Percentiles rank a stretch among this genome's conserved stretches.
Evolutionary conservation across 2,797 vertebrate genomes (phyloP).

Genomic region (Enteromius radiatus): DNA sequence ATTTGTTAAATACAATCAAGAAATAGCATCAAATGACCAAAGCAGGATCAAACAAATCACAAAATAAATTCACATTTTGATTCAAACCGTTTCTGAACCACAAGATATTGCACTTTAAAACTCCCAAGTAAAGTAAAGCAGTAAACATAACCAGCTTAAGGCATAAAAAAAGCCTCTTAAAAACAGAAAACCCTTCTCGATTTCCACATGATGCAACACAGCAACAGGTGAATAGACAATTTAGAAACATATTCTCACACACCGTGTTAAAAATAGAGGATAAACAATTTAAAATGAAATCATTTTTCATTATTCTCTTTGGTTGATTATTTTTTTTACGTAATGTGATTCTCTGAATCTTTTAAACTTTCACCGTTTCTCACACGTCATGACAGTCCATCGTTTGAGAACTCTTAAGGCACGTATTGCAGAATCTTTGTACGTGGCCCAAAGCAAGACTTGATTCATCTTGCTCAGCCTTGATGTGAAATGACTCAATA

Average conservation of each 20-base stretch:
- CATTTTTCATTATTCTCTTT: background rate
- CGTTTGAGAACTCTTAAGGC: background rate
- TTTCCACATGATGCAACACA: slow-evolving; percentile 4
- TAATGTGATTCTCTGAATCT: background rate
- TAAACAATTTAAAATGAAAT: background rate
- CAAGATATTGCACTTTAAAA: slow-evolving; percentile 22
- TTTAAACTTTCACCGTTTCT: background rate
- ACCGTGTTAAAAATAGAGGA: background rate
- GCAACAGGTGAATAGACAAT: background rate
- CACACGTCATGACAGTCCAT: background rate
- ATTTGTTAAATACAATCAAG: background rate
- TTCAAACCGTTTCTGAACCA: background rate
- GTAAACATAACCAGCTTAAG: background rate
- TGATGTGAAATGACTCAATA: background rate
- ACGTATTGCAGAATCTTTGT: background rate
- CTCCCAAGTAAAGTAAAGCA: background rate
- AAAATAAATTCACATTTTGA: slow-evolving; percentile 25
- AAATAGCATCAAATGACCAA: background rate
- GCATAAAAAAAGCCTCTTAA: background rate
- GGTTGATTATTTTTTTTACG: background rate
- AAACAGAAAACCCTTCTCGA: slow-evolving; percentile 29
- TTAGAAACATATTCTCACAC: background rate
- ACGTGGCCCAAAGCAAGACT: background rate
- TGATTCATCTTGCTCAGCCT: background rate
- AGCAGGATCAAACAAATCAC: slow-evolving; percentile 7